A percentile compares a stretch with the other conserved stretches of the same genome.
phyloP scores from a whole-genome alignment of 2,888 invertebrate species.

The Limnephilus lunatus region DNA sequence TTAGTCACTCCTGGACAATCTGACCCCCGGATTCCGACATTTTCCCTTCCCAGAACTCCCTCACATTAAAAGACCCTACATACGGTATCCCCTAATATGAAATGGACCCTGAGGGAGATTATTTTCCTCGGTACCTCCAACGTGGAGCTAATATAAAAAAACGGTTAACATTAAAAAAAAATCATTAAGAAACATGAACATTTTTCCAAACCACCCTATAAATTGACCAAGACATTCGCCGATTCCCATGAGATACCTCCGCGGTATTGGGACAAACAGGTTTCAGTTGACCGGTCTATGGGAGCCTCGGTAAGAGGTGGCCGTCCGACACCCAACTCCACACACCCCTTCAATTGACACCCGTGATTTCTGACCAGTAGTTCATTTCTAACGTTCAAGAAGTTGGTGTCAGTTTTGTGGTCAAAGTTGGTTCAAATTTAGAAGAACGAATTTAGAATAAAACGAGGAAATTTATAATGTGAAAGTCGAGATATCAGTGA shows the following conservation, averaged over 20 bases:
- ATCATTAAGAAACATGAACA: not conserved
- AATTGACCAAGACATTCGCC: constrained; percentile 30
- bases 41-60: no score
- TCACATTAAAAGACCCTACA: no score
- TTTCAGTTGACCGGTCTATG: constrained; percentile 11
- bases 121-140: no score
- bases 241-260: constrained; percentile 22
- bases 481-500: not conserved
- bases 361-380: not conserved
- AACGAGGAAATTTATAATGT: not conserved
- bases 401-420: not conserved
- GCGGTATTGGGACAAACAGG: not conserved
- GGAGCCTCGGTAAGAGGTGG: not conserved
- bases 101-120: no score
- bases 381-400: not conserved
- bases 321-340: not conserved
- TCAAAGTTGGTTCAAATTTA: not conserved
- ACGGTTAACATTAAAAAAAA: no score
- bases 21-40: no score
- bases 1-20: no score
- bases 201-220: not conserved
- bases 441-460: not conserved
- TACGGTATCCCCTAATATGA: no score
- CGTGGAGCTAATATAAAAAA: no score
- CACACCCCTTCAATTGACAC: not conserved